Conservation (phyloP, 2,888 invertebrate genomes). For the Agonopterix subpropinquella region DNA sequence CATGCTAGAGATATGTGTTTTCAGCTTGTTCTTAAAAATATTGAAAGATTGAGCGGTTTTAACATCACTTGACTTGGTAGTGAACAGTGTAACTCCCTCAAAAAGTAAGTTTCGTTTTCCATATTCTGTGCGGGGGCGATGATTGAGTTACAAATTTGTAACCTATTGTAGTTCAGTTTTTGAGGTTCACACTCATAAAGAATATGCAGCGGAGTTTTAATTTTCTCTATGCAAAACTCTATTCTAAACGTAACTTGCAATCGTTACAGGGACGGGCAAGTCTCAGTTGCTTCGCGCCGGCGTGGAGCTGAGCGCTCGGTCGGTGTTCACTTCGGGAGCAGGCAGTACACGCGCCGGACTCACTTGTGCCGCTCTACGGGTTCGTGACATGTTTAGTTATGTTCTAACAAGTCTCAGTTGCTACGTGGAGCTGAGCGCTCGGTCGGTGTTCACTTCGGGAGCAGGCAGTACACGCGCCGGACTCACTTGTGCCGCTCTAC, state of each 20-base stretch:
- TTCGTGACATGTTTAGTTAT: constrained; percentile 32
- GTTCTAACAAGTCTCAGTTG: constrained; percentile 77
- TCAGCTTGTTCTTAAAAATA: no score
- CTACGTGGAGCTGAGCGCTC: constrained; percentile 77
- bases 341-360: constrained; percentile 92
- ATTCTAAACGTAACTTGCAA: not conserved
- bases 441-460: constrained; percentile 91
- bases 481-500: constrained; percentile 90
- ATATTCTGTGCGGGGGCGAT: no score
- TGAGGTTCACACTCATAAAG: no score
- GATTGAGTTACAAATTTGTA: no score
- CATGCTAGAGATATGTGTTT: no score
- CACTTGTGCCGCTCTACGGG: constrained; percentile 91
- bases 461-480: constrained; percentile 92
- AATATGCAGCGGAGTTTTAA: no score
- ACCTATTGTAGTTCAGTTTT: no score
- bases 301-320: constrained; percentile 77
- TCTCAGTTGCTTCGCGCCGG: constrained; percentile 81
- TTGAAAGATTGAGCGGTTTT: no score
- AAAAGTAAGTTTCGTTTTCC: no score
- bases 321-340: constrained; percentile 90
- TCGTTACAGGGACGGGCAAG: constrained; percentile 87
- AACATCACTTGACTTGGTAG: no score
- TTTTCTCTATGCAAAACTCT: no score
- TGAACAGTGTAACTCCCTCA: no score